Base-by-base conservation (phyloP, 2,797 vertebrate species). In the Mormyrops attenuatus region DNA sequence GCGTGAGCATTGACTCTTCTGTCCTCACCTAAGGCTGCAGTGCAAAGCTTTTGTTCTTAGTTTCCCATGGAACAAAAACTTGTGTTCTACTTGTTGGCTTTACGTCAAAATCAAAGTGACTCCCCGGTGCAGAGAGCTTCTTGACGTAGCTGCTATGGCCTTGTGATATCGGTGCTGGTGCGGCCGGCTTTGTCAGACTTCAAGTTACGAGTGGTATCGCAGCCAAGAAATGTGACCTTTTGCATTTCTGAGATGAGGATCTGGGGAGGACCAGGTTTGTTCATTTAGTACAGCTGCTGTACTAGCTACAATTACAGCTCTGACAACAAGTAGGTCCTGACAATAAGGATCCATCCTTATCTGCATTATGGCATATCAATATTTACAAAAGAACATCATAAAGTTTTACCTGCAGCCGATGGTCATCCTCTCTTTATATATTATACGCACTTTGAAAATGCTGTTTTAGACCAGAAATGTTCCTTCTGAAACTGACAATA, bases 201-300 rank as follows among this genome's bases (percentile, higher is more conserved):
- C 91, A 91, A 92, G 91, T 92, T 89, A 49, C 92, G 93, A 89
- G 92, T 82, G 15, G 91, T 82, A 63, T 86, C 34, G 44, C 63
- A 2, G 53, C 90, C 41, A 90, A 91, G 90, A 90, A 93, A 89
- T 89, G 69, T 90, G 91, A 92, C 90, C 92, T 91, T 85, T 92
- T 89, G 85, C 90, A 87, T 88, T 82, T 90, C 85, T 77, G 89
- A 90, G 89, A 93, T 93, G 92, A 91, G 15, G 47, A 88, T 87
- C 88, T 89, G 90, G 89, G 26, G 26, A 30, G 26, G 26, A 41
- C 38, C 5, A 2, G 73, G 17, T 44, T 80, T 80, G 17, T 44
- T 44, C 38, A 80, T 44, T 41, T n/a, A 9, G 15, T 80, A n/a
- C 41, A 44, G 73, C 41, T n/a, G 41, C 44, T 80, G 73, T 80